These are phyloP conservation scores for Anguilla rostrata DNA, from an alignment of 2,113 vertebrate species.

Conservation along the genomic window DNA sequence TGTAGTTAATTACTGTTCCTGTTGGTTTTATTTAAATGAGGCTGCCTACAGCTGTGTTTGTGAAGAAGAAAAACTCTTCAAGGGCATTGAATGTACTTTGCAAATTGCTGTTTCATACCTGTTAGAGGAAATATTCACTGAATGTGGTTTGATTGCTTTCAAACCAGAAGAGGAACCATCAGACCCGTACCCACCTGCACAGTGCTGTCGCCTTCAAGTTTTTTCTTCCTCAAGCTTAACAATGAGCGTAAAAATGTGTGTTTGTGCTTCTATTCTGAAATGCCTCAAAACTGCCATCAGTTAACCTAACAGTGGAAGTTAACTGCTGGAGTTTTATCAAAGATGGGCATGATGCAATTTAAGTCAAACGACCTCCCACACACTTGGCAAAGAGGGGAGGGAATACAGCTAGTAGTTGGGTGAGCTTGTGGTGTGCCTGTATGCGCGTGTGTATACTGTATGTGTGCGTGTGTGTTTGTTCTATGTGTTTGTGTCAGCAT, in stretches of 20 bases:
- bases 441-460: background rate
- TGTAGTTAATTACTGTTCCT: background rate
- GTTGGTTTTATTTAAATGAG: background rate
- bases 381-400: background rate
- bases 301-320: background rate
- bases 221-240: background rate
- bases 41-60: background rate
- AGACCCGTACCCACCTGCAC: background rate
- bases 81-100: background rate
- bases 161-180: background rate
- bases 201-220: slow-evolving; percentile 15
- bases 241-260: background rate
- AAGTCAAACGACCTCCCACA: background rate
- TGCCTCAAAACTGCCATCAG: background rate
- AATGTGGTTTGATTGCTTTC: background rate
- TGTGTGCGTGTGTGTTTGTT: background rate
- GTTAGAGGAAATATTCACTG: background rate
- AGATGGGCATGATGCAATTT: background rate
- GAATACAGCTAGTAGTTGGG: background rate
- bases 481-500: no score
- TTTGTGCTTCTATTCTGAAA: background rate
- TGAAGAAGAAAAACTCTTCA: background rate
- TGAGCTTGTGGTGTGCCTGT: background rate
- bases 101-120: background rate
- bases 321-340: background rate